phyloP scores from a whole-genome alignment of 1,140 invertebrate genomes.

The Drosophila sp. region DNA sequence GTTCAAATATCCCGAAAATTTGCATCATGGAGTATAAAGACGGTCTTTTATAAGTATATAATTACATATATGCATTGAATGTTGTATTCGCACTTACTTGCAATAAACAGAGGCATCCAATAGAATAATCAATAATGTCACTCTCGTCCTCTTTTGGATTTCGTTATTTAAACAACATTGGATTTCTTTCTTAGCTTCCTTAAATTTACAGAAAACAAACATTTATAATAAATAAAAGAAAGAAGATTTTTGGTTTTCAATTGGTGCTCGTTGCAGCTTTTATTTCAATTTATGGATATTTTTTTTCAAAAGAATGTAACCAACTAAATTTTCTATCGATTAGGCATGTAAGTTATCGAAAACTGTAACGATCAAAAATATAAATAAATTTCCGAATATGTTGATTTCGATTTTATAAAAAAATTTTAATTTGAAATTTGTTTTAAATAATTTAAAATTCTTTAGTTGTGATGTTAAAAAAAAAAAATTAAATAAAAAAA shows the following conservation, averaged over 20 bases:
- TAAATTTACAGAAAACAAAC: no score
- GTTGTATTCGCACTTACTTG: not conserved
- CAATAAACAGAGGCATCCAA: not conserved
- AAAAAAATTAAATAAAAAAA: no score
- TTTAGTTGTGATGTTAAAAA: no score
- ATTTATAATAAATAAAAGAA: not conserved
- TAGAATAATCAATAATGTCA: constrained; percentile 8
- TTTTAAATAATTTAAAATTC: no score
- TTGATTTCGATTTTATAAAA: no score
- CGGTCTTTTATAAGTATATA: no score
- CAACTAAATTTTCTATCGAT: not conserved
- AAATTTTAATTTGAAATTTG: no score
- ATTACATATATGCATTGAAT: not conserved
- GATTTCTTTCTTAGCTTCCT: not conserved
- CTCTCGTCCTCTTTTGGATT: not conserved
- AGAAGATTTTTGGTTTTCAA: not conserved
- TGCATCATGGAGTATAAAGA: no score
- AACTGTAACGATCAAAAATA: not conserved
- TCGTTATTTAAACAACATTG: not conserved
- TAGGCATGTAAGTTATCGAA: not conserved
- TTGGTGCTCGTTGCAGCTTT: not conserved
- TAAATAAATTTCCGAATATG: not conserved
- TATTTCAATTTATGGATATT: no score
- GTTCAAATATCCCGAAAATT: no score
- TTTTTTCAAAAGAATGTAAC: not conserved